Base-by-base conservation (phyloP, 2,888 invertebrate species). In the Elysia crispata region DNA sequence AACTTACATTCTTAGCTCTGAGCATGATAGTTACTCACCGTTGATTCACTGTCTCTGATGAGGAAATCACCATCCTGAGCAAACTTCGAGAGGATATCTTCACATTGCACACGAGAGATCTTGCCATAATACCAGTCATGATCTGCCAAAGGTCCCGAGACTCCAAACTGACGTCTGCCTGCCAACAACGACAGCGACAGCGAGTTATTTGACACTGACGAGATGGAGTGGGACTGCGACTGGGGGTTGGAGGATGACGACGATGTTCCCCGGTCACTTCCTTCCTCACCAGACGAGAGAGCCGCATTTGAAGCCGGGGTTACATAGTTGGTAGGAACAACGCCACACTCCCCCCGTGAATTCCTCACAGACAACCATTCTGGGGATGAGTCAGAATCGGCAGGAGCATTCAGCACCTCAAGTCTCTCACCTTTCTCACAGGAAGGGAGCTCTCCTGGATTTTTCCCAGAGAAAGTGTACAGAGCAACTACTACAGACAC, bases 11-110 rank as follows among this genome's bases (percentile, higher is more conserved):
- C n/a, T n/a, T n/a, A n/a, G n/a, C n/a, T n/a, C n/a, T n/a, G n/a
- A n/a, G n/a, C n/a, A n/a, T n/a, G n/a, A n/a, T n/a, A n/a, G n/a
- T n/a, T 83, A 94, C 96, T 95, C 93, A 98, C 99, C 93, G 98
- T 99, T 89, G 99, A 98, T 94, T 99, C 99, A 92, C 98, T 98
- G 94, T 99, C 99, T 88, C 99, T 94, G 90, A 99, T 98, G 91
- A 99, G 95, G 94, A 98, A 99, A 94, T 99, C 99, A 18, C 99
- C 99, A 93, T 99, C 97, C 91, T 96, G 96, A 25, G 98, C 99
- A 92, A 96, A 96, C 92, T 97, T 96, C 94, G 97, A 97, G 91
- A 99, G 95, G 92, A 99, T 94, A 89, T 95, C 95, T 94, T 99
- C 99, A 94, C 98, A 98, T 93, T 98, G 97, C 88, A 96, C 96